Evolutionary conservation across 2,888 invertebrate genomes (phyloP).

Genomic region (Cerceris rybyensis): DNA sequence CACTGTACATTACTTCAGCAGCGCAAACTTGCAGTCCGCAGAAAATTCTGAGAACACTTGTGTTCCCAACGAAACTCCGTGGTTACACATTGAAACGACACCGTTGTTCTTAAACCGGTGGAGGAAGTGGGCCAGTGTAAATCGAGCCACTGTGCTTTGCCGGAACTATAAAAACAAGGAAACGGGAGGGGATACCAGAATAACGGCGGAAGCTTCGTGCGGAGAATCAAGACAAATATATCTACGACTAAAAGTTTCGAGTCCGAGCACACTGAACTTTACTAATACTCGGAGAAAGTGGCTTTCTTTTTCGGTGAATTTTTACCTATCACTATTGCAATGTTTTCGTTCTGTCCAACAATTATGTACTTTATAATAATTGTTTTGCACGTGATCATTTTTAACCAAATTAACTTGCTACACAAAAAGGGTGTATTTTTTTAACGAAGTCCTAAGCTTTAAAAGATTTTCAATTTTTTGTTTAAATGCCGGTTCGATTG

Average conservation of each 20-base stretch:
- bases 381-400: too few species aligned
- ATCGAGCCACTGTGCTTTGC: conserved; percentile 13
- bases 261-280: too few species aligned
- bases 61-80: conserved; percentile 22
- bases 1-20: conserved; percentile 18
- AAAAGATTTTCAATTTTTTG: too few species aligned
- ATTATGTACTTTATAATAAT: too few species aligned
- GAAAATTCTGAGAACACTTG: not conserved
- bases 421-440: too few species aligned
- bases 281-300: too few species aligned
- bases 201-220: not conserved
- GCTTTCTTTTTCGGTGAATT: too few species aligned
- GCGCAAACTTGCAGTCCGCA: not conserved
- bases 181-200: conserved; percentile 3
- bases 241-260: conserved; percentile 6
- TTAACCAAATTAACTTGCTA: too few species aligned
- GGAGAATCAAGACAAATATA: conserved; percentile 2
- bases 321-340: too few species aligned
- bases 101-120: conserved; percentile 24
- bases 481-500: too few species aligned
- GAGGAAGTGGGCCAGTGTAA: conserved; percentile 1
- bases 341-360: too few species aligned
- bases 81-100: conserved; percentile 4
- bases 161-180: conserved; percentile 6
- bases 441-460: too few species aligned